phyloP scores from a whole-genome alignment of 2,797 vertebrate species.

The Gambusia yucatana region DNA sequence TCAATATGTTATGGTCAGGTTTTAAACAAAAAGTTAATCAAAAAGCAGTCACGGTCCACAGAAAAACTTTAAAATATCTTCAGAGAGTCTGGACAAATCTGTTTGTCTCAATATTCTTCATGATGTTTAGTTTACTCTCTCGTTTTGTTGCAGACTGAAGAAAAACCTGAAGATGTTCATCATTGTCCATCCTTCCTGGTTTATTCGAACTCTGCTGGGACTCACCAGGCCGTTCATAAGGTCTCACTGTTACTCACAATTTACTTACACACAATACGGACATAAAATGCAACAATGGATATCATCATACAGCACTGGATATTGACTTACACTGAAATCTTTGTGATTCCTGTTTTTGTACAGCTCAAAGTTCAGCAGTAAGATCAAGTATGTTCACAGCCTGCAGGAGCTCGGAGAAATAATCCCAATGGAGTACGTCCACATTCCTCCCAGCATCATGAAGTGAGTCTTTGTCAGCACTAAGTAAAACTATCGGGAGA shows the following conservation, averaged over 20 bases:
- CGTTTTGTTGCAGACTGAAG: slow-evolving; percentile 81
- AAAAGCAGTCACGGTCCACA: not conserved
- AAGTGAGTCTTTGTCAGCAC: slow-evolving; percentile 83
- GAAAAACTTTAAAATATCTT: not conserved
- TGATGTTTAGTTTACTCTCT: not conserved
- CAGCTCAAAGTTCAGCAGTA: slow-evolving; percentile 96
- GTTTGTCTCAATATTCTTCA: not conserved
- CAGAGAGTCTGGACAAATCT: not conserved
- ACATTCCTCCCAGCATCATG: slow-evolving; percentile 91
- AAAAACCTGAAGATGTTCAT: slow-evolving; percentile 96
- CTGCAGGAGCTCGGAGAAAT: slow-evolving; percentile 87
- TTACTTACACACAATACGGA: not conserved
- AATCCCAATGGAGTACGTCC: slow-evolving; percentile 92
- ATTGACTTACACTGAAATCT: not conserved
- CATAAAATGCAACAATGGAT: not conserved
- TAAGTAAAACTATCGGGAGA: not conserved
- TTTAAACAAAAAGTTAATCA: not conserved
- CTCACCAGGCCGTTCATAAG: slow-evolving; percentile 94
- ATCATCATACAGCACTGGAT: not conserved
- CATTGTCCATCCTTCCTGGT: slow-evolving; percentile 96
- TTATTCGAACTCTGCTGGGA: slow-evolving; percentile 92
- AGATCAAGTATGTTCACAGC: slow-evolving; percentile 91
- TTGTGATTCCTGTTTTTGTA: slow-evolving; percentile 29
- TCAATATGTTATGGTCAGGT: not conserved
- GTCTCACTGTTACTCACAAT: slow-evolving; percentile 48